Conservation (phyloP, 2,888 invertebrate genomes). For the Caenorhabditis plicata region DNA sequence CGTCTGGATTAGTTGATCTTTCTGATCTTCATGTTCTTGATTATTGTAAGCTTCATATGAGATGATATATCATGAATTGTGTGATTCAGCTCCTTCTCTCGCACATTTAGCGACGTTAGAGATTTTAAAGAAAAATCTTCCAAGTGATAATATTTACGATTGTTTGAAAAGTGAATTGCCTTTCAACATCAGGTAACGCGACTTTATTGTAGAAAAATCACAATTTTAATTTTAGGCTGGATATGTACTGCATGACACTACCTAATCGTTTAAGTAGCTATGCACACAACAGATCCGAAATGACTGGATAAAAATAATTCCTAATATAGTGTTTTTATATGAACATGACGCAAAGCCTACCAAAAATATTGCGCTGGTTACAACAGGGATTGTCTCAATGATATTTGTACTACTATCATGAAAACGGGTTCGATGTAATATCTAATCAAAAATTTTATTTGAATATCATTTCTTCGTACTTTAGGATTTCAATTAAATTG, state of each 20-base stretch:
- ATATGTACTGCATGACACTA: slow-evolving; percentile 18
- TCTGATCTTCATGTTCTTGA: slow-evolving; percentile 61
- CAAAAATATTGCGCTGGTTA: no score
- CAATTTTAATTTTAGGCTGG: slow-evolving; percentile 17
- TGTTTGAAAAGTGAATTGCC: slow-evolving; percentile 7
- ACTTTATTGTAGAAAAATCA: no score
- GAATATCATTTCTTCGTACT: no score
- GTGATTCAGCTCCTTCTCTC: slow-evolving; percentile 18
- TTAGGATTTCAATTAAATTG: no score
- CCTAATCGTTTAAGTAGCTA: slow-evolving; percentile 9
- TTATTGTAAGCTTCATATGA: slow-evolving; percentile 29
- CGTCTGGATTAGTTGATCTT: slow-evolving; percentile 47
- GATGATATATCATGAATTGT: no score
- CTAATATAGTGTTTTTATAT: no score
- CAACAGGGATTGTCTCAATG: no score
- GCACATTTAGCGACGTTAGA: slow-evolving; percentile 13
- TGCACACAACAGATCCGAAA: slow-evolving; percentile 6
- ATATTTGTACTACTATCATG: no score
- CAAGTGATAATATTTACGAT: slow-evolving; percentile 8
- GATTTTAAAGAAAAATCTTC: not conserved
- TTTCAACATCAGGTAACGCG: slow-evolving; percentile 4
- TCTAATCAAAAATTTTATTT: no score
- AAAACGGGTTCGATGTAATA: no score
- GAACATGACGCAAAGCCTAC: no score
- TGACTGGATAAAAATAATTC: slow-evolving; percentile 24